A percentile compares a stretch with the other conserved stretches of the same genome.
Conservation (phyloP, 2,888 invertebrate species). For the Yponomeuta sedellus region DNA sequence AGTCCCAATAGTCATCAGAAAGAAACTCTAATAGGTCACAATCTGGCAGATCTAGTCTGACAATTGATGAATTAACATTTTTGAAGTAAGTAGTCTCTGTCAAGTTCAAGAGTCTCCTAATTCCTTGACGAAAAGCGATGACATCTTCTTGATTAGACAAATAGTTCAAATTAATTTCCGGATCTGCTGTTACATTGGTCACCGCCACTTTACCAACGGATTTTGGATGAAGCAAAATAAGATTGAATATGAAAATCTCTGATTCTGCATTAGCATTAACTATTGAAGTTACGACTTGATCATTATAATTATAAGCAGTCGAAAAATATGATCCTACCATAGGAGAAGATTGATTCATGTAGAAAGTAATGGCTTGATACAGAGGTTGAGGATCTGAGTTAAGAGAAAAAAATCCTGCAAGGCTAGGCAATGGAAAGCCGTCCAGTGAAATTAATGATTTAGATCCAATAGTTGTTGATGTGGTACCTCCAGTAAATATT, state of each 20-base stretch:
- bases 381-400: neutral
- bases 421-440: neutral
- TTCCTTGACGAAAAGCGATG: too few species aligned
- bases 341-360: neutral
- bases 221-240: constrained; percentile 11
- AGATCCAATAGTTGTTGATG: too few species aligned
- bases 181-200: neutral
- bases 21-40: constrained; percentile 15
- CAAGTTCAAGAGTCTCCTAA: neutral
- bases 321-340: neutral
- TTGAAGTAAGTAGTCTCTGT: constrained; percentile 14
- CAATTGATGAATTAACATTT: neutral
- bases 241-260: neutral
- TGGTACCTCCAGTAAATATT: constrained; percentile 10
- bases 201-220: constrained; percentile 5
- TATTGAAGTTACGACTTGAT: neutral
- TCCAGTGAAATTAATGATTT: neutral
- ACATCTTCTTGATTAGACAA: neutral
- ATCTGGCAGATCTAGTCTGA: constrained; percentile 8
- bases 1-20: constrained; percentile 18
- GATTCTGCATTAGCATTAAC: neutral
- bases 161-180: neutral
- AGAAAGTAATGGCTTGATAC: neutral
- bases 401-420: neutral
- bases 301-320: neutral